Evolutionary conservation across 1,140 invertebrate species (phyloP), one percentile per base, ranked within the genome.

Genomic region (Nylanderia fulva): DNA sequence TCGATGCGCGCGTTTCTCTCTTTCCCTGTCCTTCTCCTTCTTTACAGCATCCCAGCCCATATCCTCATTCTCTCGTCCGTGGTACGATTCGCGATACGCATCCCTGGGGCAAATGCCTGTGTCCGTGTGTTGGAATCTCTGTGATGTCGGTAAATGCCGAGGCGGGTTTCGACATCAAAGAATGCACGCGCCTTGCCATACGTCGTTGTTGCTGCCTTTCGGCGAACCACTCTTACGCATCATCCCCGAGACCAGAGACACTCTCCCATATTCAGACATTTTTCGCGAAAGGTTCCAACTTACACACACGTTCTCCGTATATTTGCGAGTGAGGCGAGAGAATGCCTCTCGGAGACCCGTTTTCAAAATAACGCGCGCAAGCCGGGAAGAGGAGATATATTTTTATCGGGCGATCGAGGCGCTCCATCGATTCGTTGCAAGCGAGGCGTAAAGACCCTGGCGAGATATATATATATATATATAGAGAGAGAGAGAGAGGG

Each of bases 341-440:
- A 11, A 24, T 36, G 18, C 15, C 24, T 69, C 27, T 69, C 27
- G 77, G 36, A 29, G 75, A 42, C n/a, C 36, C 8, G 33, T 89
- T 75, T 84, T 79, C 79, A 45, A 89, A 89, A 89, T 84, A 86
- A 88, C 79, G 39, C 9, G 75, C 45, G 18, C 36, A 36, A 18
- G 11, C 27, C 33, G 33, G 71, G 11, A 33, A 45, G 42, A 60
- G 75, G 61, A 79, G 72, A 63, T 75, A 69, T 86, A 89, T 89
- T 89, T 89, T 89, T 86, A 89, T 89, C 79, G 74, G 77, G n/a
- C 85, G 87, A 88, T 89, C 85, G 82, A 84, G 88, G 64, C 11
- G 88, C 85, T 87, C 76, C 71, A 90, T 90, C 88, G 88, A 90
- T 90, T 90, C 69, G 80, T 45, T 79, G 88, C 82, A 82, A 85